Base-by-base conservation (phyloP, 2,113 vertebrate species). In the Galeopterus variegatus region DNA sequence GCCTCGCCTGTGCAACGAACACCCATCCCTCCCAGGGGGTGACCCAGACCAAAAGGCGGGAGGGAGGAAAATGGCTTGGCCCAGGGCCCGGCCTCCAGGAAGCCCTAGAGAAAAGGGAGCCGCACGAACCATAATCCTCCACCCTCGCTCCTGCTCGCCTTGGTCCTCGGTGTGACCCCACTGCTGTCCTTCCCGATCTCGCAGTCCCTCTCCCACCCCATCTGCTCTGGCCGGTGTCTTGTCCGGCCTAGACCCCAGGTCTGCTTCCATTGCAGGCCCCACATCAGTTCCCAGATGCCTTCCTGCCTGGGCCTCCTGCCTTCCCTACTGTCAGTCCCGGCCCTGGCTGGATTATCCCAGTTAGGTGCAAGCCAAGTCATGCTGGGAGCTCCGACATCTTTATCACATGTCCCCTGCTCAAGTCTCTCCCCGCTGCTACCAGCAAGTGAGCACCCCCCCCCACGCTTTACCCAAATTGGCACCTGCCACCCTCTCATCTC, bases 81-180 rank as follows among this genome's bases (percentile, higher is more conserved):
- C 64, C 18, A 1, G 83, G 64, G 19, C 31, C 15, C 17, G 8
- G 62, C 45, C 31, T 10, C 2, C 19, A 62, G 26, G 1, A 8
- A 36, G 17, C 31, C 3, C 5, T 54, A 1, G 11, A 36, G 58
- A 28, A 14, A 31, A 54, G 28, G 90, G 14, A 14, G 1, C 18
- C 0, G 48, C 1, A 2, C 45, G 5, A 7, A 33, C 9, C 5
- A 2, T 12, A 2, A 15, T 10, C 17, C 56, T 3, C 1, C 0
- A 1, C 41, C 86, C 1, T 3, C 28, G 21, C 70, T 14, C 69
- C 62, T 28, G 5, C 50, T 15, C 21, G 23, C 4, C 48, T 28
- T 23, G 10, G 58, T 9, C 73, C 72, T 50, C 45, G 4, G 2
- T 0, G 0, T 0, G 28, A 1, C 24, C 28, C 15, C 8, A 56